Conservation (phyloP, 2,888 invertebrate species). For the Ennomos erosarius region DNA sequence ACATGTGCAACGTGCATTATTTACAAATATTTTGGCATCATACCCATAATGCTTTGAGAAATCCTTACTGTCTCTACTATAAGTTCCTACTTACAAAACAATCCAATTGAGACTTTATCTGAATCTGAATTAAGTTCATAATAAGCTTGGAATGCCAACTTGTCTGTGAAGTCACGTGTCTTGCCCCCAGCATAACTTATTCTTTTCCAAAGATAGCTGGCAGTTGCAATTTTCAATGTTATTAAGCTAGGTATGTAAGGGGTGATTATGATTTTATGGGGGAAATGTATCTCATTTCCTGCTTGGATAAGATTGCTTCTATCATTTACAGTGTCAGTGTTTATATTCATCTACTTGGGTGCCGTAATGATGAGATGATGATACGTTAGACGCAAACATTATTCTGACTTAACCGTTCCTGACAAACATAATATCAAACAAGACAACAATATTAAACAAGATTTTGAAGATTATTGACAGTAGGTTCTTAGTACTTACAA, state of each 20-base stretch:
- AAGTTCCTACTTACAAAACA: background rate
- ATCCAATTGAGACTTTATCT: conserved; percentile 47
- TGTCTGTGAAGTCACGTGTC: conserved; percentile 60
- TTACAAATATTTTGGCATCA: too few species aligned
- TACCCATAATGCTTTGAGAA: background rate
- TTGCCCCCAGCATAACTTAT: conserved; percentile 61
- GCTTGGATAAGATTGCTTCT: conserved; percentile 56
- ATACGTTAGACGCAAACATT: conserved; percentile 30
- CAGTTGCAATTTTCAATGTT: conserved; percentile 76
- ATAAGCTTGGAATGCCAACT: conserved; percentile 3
- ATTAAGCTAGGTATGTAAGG: conserved; percentile 47
- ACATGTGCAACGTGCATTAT: background rate
- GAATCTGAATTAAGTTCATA: conserved; percentile 29
- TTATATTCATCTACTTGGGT: conserved; percentile 27
- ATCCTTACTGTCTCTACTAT: background rate
- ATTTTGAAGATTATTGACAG: too few species aligned
- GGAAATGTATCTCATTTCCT: conserved; percentile 66
- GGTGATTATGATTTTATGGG: conserved; percentile 58
- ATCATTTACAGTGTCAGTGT: conserved; percentile 50
- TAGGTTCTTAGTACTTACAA: too few species aligned
- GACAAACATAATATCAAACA: too few species aligned
- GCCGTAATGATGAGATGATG: conserved; percentile 42
- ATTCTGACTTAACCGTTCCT: too few species aligned
- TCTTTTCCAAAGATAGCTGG: conserved; percentile 62
- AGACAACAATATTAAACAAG: too few species aligned